Evolutionary conservation across 2,797 vertebrate species (phyloP), one percentile per base, ranked within the genome.

Genomic region (Danio albolineatus): DNA sequence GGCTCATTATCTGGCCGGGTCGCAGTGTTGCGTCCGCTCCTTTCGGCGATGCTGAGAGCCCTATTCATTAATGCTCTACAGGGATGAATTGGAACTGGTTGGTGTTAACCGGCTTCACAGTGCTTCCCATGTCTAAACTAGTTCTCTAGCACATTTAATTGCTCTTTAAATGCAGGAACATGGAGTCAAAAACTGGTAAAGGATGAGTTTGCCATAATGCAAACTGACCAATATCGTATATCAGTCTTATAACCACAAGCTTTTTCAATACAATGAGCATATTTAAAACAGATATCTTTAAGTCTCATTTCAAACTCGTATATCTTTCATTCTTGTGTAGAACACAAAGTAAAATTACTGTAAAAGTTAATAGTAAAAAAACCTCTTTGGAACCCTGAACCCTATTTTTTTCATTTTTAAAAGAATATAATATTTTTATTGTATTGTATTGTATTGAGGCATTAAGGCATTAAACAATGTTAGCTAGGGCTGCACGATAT

Each of bases 1-100:
- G 21, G 44, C 78, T 87, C 81, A 87, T 85, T 85, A 86, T 81
- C 41, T 57, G 70, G 67, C 43, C 67, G 60, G 76, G 78, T 78
- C 80, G 59, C 79, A 74, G 61, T 12, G 7, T 53, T 59, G 53
- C n/a, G 80, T 75, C 76, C 66, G 21, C 56, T 62, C 48, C 80
- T 71, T 44, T 56, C 46, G 44, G 65, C 73, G 60, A 53, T 73
- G 64, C 51, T 61, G 59, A 59, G 66, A 73, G 78, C 43, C 48
- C 72, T 57, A 59, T 82, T 84, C 81, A 84, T 86, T 84, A 84
- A 51, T 53, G 17, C 79, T 66, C 79, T 67, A 69, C 78, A 41
- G 77, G 69, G 72, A 74, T 54, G 49, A 62, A 60, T 53, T 76
- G 71, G 38, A 80, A 69, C 53, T 72, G 39, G 46, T 60, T n/a